phyloP scores from a whole-genome alignment of 2,888 invertebrate species.

The Athalia cordata region DNA sequence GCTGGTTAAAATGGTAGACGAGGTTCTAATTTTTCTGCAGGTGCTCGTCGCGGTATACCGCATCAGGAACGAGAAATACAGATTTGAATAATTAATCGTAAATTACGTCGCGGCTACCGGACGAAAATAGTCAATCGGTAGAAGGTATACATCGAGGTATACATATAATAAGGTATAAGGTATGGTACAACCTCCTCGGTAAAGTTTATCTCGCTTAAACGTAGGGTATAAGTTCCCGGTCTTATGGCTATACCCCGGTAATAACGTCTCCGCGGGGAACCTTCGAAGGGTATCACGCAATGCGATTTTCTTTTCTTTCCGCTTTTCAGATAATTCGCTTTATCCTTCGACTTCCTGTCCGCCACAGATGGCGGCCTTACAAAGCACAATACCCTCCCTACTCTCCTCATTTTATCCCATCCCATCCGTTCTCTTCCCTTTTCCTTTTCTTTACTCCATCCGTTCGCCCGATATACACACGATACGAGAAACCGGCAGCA shows the following conservation, averaged over 20 bases:
- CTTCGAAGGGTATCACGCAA: slow-evolving; percentile 43
- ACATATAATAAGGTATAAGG: too few relatives aligned
- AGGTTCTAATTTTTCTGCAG: too few relatives aligned
- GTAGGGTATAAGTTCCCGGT: slow-evolving; percentile 26
- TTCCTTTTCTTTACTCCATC: neutral
- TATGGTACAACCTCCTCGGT: neutral
- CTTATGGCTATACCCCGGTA: slow-evolving; percentile 37
- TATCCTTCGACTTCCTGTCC: slow-evolving; percentile 57
- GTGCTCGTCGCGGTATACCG: too few relatives aligned
- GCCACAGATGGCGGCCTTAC: slow-evolving; percentile 52
- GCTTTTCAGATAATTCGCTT: slow-evolving; percentile 57
- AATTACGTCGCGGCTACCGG: too few relatives aligned
- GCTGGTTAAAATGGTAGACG: too few relatives aligned
- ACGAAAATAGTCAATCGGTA: too few relatives aligned
- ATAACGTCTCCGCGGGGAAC: slow-evolving; percentile 42
- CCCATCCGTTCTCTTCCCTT: neutral
- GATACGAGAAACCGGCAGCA: slow-evolving; percentile 16
- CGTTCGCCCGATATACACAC: neutral
- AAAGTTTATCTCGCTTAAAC: slow-evolving; percentile 31
- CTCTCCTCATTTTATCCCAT: slow-evolving; percentile 20
- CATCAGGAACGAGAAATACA: too few relatives aligned
- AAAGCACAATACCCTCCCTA: slow-evolving; percentile 51
- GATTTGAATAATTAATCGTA: too few relatives aligned
- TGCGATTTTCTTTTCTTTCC: slow-evolving; percentile 42
- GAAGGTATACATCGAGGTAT: too few relatives aligned